Evolutionary conservation across 2,113 vertebrate genomes (phyloP).

Genomic region (Marmota flaviventris): DNA sequence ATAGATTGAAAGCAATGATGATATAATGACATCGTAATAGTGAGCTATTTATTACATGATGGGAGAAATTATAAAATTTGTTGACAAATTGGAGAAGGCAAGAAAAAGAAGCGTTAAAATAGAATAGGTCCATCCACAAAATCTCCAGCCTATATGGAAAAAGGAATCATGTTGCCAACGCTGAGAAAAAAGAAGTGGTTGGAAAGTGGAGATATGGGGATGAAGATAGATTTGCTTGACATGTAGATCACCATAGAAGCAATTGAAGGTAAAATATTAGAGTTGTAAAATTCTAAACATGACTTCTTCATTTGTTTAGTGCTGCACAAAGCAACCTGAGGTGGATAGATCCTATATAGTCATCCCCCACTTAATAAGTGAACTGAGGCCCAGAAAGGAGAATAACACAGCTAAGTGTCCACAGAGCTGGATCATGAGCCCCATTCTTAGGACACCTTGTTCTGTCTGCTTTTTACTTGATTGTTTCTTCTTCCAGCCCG

Average conservation of each 20-base stretch:
- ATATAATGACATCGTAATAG: not conserved
- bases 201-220: not conserved
- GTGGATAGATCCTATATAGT: not conserved
- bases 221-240: not conserved
- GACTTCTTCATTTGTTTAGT: not conserved
- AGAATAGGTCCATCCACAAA: not conserved
- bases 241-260: not conserved
- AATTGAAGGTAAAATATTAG: not conserved
- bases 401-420: not conserved
- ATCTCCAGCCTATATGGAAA: not conserved
- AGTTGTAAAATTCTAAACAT: not conserved
- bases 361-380: not conserved
- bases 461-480: not conserved
- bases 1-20: not conserved
- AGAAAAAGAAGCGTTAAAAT: not conserved
- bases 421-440: not conserved
- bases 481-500: not conserved
- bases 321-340: not conserved
- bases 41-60: not conserved
- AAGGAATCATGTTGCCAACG: not conserved
- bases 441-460: not conserved
- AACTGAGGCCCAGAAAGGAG: slow-evolving; percentile 12
- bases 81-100: not conserved
- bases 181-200: not conserved
- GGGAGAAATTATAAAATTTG: not conserved